These are phyloP conservation scores for Agriopis marginaria DNA, from an alignment of 2,888 invertebrate species.

Conservation along the genomic window DNA sequence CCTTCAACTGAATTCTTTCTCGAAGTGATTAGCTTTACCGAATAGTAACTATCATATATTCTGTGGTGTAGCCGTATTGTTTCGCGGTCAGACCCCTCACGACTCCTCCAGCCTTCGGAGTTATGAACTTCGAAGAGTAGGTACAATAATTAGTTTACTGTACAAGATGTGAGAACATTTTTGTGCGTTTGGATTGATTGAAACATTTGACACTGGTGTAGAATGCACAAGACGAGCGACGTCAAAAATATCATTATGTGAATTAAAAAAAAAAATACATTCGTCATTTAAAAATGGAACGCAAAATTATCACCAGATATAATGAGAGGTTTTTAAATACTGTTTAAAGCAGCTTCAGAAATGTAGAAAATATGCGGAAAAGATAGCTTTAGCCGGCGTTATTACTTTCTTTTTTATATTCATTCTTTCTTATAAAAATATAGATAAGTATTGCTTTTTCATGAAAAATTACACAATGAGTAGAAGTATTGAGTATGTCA, in stretches of 20 bases:
- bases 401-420: too few relatives aligned
- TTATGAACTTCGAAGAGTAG: conserved; percentile 19
- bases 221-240: neutral
- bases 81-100: conserved; percentile 42
- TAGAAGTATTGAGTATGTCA: too few relatives aligned
- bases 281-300: too few relatives aligned
- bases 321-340: too few relatives aligned
- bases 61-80: conserved; percentile 32
- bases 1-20: conserved; percentile 29
- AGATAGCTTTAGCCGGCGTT: too few relatives aligned
- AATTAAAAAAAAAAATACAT: neutral
- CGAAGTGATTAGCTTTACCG: conserved; percentile 23
- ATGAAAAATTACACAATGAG: too few relatives aligned
- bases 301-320: too few relatives aligned
- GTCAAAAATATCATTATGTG: too few relatives aligned
- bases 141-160: conserved; percentile 6
- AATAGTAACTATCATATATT: neutral
- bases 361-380: too few relatives aligned
- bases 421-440: too few relatives aligned
- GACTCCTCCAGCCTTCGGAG: conserved; percentile 34
- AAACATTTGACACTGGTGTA: neutral
- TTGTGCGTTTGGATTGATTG: neutral
- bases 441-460: too few relatives aligned
- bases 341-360: too few relatives aligned
- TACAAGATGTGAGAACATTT: neutral